Evolutionary conservation across 1,140 invertebrate genomes (phyloP), one percentile per base, ranked within the genome.

Genomic region (Cydia amplana): DNA sequence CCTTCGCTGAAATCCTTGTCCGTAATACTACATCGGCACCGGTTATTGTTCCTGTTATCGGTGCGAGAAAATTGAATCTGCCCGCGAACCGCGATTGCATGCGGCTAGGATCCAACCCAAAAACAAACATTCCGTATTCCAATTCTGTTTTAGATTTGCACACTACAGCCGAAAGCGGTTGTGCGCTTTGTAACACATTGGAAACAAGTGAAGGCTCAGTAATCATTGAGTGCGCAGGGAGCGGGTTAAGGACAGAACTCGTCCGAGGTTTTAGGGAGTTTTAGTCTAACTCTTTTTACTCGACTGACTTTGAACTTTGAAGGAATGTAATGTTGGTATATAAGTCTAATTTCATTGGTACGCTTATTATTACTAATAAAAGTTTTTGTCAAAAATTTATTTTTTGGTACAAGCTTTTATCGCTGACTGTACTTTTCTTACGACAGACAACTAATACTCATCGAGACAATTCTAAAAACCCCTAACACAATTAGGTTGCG

Each of bases 61-160:
- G 77, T 82, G 84, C 75, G 83, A 85, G 87, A 85, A 91, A 91
- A 91, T 91, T 89, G 87, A 88, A 91, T 91, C 87, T 85, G 86
- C 86, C 87, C 85, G 85, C 87, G 87, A 89, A 87, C 87, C 83
- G 78, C 80, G 85, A 88, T 89, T 89, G 87, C 82, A 84, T 83
- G 83, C 79, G 80, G 81, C 74, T 72, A 75, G 78, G 80, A 82
- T 82, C 76, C 85, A 77, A 81, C 83, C 77, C 83, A 79, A 87
- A 85, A 89, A 86, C 84, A 85, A 85, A 87, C 85, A 83, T 84
- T 82, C 51, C 72, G 25, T 55, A 55, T 73, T 73, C 51, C 72
- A 73, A 73, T 73, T 55, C 51, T 28, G 72, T 73, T 73, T 73
- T 73, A 73, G 72, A 73, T 73, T 73, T 25, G 28, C 46, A 43